Base-by-base conservation (phyloP, 2,888 invertebrate genomes). In the Caradrina clavipalpis region DNA sequence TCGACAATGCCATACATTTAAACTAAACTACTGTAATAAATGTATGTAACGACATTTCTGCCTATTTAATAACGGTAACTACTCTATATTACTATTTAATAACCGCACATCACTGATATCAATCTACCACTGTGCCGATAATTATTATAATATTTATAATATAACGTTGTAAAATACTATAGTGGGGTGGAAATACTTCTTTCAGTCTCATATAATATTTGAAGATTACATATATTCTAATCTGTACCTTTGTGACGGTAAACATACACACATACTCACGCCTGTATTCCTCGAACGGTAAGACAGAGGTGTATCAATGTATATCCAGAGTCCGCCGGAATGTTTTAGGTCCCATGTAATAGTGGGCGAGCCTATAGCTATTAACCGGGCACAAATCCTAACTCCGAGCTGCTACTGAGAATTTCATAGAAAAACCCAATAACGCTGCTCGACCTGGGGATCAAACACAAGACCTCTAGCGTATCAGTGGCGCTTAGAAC, bases 51-150 rank as follows among this genome's bases (percentile, higher is more conserved):
- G 21, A 47, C 56, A 55, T 62, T 62, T 70, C 57, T 70, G 11
- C 39, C 31, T 47, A 60, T 61, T 35, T 68, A 58, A 54, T 62
- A 58, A 54, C 35, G 42, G 45, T 58, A 58, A 74, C 68, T 49
- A 22, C 35, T 53, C 26, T 56, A 22, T 45, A 49, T 51, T 26
- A 49, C 26, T 59, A 47, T 73, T 35, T 57, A 58, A 68, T 68
- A 74, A 69, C 69, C 57, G 10, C 60, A 69, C 61, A 53, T 47
- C 19, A 39, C 54, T 11, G 69, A 62, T 75, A 75, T 31, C 17
- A 58, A 75, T 75, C 69, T 75, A 59, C 58, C 45, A 62, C 58
- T 62, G 26, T 35, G 62, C 58, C 62, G 39, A 70, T 67, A 67
- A 57, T 73, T 69, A 73, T 35, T 47, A 17, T 35, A 19, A 39